Conservation (phyloP, 2,888 invertebrate species). For the Latheticus oryzae region DNA sequence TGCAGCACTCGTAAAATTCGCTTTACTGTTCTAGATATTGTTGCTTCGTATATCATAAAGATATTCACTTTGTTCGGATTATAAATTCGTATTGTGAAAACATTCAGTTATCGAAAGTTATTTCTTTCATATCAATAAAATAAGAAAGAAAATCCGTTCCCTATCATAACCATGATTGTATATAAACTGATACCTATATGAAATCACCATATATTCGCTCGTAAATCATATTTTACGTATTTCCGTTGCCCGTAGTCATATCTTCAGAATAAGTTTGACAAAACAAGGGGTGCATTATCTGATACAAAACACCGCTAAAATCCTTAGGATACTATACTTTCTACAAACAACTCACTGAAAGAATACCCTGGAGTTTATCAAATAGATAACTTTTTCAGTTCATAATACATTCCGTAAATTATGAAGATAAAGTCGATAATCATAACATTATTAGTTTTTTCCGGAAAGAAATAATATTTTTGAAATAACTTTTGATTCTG, state of each 20-base stretch:
- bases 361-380: conserved; percentile 7
- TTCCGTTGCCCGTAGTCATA: conserved; percentile 55
- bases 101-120: conserved; percentile 48
- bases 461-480: too few species aligned
- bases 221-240: conserved; percentile 61
- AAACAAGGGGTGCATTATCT: conserved; percentile 56
- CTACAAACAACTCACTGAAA: conserved; percentile 21
- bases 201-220: conserved; percentile 56
- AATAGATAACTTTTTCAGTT: conserved; percentile 2
- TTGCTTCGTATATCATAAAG: conserved; percentile 51
- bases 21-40: conserved; percentile 53
- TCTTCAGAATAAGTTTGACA: conserved; percentile 52
- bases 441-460: too few species aligned
- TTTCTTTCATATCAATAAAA: conserved; percentile 47
- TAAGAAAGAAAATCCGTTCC: conserved; percentile 41
- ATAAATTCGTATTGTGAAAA: conserved; percentile 45
- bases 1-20: conserved; percentile 49
- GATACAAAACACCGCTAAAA: conserved; percentile 45
- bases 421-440: too few species aligned
- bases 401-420: too few species aligned
- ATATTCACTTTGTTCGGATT: conserved; percentile 50
- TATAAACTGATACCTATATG: conserved; percentile 57
- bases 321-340: conserved; percentile 34
- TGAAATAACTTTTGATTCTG: too few species aligned
- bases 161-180: conserved; percentile 49